Percentiles rank a stretch among this genome's conserved stretches.
phyloP scores from a whole-genome alignment of 2,113 vertebrate genomes.

The Oreotrochilus melanogaster region DNA sequence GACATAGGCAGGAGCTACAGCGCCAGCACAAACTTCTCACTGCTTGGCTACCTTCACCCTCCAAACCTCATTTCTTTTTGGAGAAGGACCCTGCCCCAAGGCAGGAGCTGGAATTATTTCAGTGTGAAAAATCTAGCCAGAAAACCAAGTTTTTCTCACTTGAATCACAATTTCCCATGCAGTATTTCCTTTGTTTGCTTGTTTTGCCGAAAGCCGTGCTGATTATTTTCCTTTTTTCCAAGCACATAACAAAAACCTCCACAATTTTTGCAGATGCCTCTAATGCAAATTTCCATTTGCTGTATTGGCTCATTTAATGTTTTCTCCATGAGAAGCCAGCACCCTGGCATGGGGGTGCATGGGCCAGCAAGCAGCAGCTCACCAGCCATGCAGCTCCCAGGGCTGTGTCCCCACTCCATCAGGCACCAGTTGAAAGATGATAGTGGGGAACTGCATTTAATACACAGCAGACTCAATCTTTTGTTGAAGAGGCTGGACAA shows the following conservation, averaged over 20 bases:
- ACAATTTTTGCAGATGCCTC: constrained; percentile 20
- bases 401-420: fast-evolving
- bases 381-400: background rate
- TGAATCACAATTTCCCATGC: constrained; percentile 8
- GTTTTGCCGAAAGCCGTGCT: constrained; percentile 14
- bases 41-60: fast-evolving
- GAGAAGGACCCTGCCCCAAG: background rate
- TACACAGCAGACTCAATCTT: background rate
- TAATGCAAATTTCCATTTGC: background rate
- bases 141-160: constrained; percentile 25
- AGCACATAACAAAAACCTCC: background rate
- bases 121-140: background rate
- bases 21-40: background rate
- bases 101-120: background rate
- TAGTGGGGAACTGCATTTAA: background rate
- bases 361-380: background rate
- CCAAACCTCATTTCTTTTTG: background rate
- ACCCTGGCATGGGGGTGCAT: fast-evolving
- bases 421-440: background rate
- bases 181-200: constrained; percentile 39
- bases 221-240: background rate
- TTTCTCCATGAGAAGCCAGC: background rate
- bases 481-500: background rate
- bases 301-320: background rate
- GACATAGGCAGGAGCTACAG: background rate